phyloP scores from a whole-genome alignment of 2,888 invertebrate genomes.

The Dione vanillae region DNA sequence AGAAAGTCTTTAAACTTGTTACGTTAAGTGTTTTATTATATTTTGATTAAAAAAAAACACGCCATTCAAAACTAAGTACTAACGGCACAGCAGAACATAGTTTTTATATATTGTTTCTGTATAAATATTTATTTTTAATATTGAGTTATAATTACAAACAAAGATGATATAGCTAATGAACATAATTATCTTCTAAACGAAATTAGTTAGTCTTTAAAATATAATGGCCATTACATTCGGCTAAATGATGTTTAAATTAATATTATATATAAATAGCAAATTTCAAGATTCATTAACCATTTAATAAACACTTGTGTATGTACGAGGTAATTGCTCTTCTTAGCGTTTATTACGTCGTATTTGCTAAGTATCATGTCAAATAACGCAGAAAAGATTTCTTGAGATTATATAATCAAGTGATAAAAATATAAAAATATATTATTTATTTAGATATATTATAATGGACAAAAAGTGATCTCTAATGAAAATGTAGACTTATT shows the following conservation, averaged over 20 bases:
- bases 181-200: no score
- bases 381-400: neutral
- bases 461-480: no score
- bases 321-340: neutral
- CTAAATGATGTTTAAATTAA: neutral
- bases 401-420: neutral
- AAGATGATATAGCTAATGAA: no score
- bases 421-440: neutral
- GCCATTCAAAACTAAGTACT: neutral
- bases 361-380: conserved; percentile 6
- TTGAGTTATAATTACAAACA: neutral
- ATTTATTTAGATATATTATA: no score
- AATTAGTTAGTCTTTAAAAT: neutral
- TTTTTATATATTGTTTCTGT: no score
- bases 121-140: no score
- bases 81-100: neutral
- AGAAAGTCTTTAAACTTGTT: no score
- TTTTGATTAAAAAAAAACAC: no score
- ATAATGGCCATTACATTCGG: neutral
- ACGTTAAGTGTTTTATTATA: no score
- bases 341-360: conserved; percentile 9
- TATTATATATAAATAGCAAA: neutral
- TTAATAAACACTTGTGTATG: neutral
- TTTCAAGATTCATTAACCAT: neutral
- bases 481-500: no score